These are phyloP conservation scores for Drosophila ironensis DNA, from an alignment of 1,140 invertebrate species.

Conservation along the genomic window DNA sequence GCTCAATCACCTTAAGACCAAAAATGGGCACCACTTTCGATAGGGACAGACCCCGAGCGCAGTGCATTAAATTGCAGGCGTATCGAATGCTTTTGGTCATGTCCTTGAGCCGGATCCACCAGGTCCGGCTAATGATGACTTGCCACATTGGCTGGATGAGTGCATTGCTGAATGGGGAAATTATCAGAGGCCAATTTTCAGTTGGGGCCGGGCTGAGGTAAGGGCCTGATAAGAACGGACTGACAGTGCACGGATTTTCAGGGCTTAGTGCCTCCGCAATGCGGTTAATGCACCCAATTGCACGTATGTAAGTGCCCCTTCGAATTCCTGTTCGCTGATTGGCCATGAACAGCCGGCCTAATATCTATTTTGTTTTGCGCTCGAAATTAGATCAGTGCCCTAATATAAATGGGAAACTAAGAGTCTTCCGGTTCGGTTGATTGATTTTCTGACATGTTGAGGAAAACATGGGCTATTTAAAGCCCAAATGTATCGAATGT, in stretches of 20 bases:
- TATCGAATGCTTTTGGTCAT: conserved; percentile 42
- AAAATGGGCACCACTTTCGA: conserved; percentile 39
- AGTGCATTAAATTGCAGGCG: conserved; percentile 46
- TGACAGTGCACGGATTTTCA: neutral
- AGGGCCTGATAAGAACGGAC: conserved; percentile 21
- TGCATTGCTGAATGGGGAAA: conserved; percentile 35
- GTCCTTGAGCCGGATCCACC: conserved; percentile 55
- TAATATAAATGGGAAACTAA: neutral
- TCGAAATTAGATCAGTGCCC: too few species aligned
- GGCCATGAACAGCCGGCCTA: neutral
- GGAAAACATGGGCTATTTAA: conserved; percentile 18
- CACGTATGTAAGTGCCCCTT: neutral
- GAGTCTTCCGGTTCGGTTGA: conserved; percentile 5
- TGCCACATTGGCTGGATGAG: conserved; percentile 29
- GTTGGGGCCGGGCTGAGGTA: conserved; percentile 9
- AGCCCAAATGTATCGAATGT: conserved; percentile 10
- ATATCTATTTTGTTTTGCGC: neutral
- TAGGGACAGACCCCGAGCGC: conserved; percentile 31
- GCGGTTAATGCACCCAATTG: neutral
- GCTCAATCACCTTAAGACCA: conserved; percentile 12
- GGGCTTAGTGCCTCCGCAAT: neutral
- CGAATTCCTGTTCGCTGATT: neutral
- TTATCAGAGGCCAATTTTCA: conserved; percentile 28
- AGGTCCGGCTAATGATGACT: conserved; percentile 46
- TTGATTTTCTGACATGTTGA: conserved; percentile 8